phyloP scores from a whole-genome alignment of 64 coral and sea anemone species.

The Orbicella faveolata region DNA sequence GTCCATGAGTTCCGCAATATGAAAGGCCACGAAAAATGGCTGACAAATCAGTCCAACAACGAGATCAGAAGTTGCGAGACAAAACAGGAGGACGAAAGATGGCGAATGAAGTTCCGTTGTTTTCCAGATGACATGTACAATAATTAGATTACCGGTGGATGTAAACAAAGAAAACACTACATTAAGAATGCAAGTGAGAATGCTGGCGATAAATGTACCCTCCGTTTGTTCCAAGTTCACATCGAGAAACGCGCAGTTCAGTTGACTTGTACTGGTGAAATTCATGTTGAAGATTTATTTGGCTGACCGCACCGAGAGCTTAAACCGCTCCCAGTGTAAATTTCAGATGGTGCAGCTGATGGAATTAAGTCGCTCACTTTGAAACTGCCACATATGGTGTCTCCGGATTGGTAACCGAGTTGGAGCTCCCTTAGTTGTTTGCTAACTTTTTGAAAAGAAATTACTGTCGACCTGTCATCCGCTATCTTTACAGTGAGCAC shows the following conservation, averaged over 20 bases:
- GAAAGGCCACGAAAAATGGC: constrained; percentile 32
- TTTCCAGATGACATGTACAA: not conserved
- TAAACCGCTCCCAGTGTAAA: too few relatives aligned
- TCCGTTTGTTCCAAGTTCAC: constrained; percentile 17
- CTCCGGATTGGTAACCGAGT: too few relatives aligned
- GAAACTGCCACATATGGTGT: too few relatives aligned
- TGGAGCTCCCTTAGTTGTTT: too few relatives aligned
- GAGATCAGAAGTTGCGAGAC: constrained; percentile 24
- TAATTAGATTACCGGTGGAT: not conserved
- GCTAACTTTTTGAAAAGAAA: too few relatives aligned
- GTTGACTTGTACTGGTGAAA: not conserved
- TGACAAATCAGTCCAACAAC: constrained; percentile 29
- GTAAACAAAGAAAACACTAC: not conserved
- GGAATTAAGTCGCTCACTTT: too few relatives aligned
- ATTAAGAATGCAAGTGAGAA: not conserved
- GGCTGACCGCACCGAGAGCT: too few relatives aligned
- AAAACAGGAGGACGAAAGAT: not conserved
- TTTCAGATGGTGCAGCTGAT: too few relatives aligned
- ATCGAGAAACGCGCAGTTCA: constrained; percentile 35
- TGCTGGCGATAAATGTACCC: constrained; percentile 24
- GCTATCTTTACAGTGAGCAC: too few relatives aligned
- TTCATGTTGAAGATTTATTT: not conserved
- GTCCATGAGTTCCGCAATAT: constrained; percentile 21
- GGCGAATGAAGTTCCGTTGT: not conserved
- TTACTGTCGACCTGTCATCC: too few relatives aligned